Percentiles rank a stretch among this genome's conserved stretches.
Conservation (phyloP, 1,140 invertebrate genomes). For the Apis dorsata region DNA sequence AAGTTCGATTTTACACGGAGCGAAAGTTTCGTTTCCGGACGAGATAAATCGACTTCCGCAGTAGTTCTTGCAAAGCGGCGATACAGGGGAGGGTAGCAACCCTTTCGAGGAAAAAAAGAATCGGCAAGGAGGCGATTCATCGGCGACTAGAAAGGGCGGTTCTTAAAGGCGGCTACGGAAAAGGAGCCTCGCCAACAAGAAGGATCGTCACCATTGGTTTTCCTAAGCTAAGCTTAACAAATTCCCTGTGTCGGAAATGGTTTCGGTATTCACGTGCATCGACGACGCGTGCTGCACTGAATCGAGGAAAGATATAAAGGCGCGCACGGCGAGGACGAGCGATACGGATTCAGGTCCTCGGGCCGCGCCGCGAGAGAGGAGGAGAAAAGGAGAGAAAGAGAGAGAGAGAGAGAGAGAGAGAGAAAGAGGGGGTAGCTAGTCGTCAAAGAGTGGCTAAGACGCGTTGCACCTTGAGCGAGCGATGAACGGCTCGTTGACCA, state of each 20-base stretch:
- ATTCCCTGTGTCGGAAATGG: neutral
- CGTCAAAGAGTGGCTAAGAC: slow-evolving; percentile 58
- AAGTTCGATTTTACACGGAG: neutral
- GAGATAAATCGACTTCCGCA: slow-evolving; percentile 28
- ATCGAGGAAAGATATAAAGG: slow-evolving; percentile 31
- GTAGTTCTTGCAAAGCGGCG: neutral
- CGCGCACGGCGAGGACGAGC: slow-evolving; percentile 3
- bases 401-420: neutral
- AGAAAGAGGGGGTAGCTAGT: slow-evolving; percentile 1
- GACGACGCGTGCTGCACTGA: neutral
- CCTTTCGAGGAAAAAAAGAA: slow-evolving; percentile 46
- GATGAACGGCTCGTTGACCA: slow-evolving; percentile 61
- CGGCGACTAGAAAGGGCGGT: slow-evolving; percentile 41
- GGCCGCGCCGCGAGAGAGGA: neutral
- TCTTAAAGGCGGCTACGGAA: slow-evolving; percentile 40
- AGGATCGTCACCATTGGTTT: slow-evolving; percentile 54
- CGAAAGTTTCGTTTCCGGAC: neutral
- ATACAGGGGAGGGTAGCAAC: slow-evolving; percentile 13
- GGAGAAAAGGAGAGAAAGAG: neutral
- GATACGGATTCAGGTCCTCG: slow-evolving; percentile 34
- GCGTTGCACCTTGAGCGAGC: slow-evolving; percentile 53
- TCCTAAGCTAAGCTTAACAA: slow-evolving; percentile 30
- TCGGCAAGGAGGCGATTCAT: slow-evolving; percentile 38
- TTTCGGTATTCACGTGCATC: neutral
- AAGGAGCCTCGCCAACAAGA: slow-evolving; percentile 26